phyloP scores from a whole-genome alignment of 2,888 invertebrate genomes.

The Eupithecia subfuscata region DNA sequence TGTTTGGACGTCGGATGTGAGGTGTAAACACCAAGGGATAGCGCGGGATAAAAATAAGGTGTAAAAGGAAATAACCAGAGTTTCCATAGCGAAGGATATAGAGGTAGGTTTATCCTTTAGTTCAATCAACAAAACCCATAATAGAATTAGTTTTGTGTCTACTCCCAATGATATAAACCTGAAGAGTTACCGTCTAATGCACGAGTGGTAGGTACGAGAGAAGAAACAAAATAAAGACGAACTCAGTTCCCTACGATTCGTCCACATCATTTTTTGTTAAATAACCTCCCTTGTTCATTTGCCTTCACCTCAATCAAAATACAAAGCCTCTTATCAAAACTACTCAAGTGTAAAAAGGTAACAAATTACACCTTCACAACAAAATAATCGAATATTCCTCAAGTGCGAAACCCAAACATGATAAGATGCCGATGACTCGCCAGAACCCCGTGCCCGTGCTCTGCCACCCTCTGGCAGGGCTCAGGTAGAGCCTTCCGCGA shows the following conservation, averaged over 20 bases:
- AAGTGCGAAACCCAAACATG: slow-evolving; percentile 24
- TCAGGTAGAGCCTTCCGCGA: slow-evolving; percentile 63
- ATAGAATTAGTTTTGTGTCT: background rate
- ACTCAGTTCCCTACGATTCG: background rate
- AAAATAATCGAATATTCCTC: background rate
- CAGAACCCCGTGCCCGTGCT: slow-evolving; percentile 15
- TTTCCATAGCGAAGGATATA: slow-evolving; percentile 7
- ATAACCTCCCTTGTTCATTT: background rate
- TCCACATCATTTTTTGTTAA: background rate
- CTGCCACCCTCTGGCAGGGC: slow-evolving; percentile 41
- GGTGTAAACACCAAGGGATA: slow-evolving; percentile 28
- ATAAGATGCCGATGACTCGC: slow-evolving; percentile 41
- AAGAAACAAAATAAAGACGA: background rate
- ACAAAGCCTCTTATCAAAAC: background rate
- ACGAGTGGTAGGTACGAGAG: background rate
- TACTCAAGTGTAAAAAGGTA: background rate
- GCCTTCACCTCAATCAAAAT: background rate
- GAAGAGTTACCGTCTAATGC: background rate
- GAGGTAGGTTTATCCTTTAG: background rate
- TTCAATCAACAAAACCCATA: slow-evolving; percentile 9
- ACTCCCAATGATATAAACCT: background rate
- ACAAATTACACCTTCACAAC: background rate
- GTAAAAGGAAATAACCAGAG: slow-evolving; percentile 16
- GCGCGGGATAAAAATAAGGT: slow-evolving; percentile 27
- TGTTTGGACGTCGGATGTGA: slow-evolving; percentile 31